Base-by-base conservation (phyloP, 2,888 invertebrate genomes). In the Aproaerema taeniolella region DNA sequence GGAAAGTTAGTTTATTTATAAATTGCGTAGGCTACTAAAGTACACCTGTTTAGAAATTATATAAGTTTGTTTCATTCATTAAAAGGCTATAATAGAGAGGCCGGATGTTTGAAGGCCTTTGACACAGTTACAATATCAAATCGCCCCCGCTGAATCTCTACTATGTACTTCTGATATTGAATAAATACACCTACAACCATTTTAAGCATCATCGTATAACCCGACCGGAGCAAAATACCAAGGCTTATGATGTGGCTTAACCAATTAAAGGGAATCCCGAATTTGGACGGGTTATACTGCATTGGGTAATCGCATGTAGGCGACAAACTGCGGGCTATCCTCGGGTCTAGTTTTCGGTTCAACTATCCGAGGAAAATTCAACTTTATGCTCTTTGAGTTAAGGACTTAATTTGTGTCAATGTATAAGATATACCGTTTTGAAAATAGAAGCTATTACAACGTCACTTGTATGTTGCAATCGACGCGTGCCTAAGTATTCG, bases 231-330 rank as follows among this genome's bases (percentile, higher is more conserved):
- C 45, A 48, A 59, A 49, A 47, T 37, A 42, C 30, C 38, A 25
- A 32, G 44, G 42, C 20, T 39, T 39, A 41, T 41, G 24, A 26
- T 44, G 41, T 30, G 31, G 7, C 26, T 28, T 32, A 28, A 43
- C 48, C 46, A 41, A 38, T 39, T 40, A 48, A 45, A 26, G 41
- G 29, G 49, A 36, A 58, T 58, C 47, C 58, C 54, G 37, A 52
- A 70, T 48, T 65, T 43, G 33, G 58, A 43, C 47, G 63, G 55
- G 45, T 71, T 52, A 49, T 49, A 56, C 55, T 69, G 67, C 69
- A 72, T 82, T 82, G 74, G 78, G 61, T 67, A 79, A 80, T 61
- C 73, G 46, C 67, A 70, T 67, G 82, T 82, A 77, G 77, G 79
- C 68, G 75, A 61, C 53, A 55, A 11, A 4, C 26, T 6, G 28